Percentiles rank a stretch among this genome's conserved stretches.
These are phyloP conservation scores for Taxidea taxus DNA, from an alignment of 2,113 vertebrate genomes.

Conservation along the genomic window DNA sequence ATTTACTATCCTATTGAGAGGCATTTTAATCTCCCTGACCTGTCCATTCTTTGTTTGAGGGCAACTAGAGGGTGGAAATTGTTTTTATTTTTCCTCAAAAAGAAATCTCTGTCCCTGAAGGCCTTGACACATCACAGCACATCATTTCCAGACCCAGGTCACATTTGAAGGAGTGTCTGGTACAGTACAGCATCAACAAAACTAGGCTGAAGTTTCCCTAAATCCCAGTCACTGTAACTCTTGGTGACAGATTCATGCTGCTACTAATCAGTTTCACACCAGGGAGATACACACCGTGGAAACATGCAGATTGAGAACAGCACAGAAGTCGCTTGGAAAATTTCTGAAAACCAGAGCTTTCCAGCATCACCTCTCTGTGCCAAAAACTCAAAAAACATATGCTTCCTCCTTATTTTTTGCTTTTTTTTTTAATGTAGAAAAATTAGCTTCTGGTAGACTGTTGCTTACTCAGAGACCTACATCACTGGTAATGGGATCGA, in stretches of 20 bases:
- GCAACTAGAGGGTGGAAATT: neutral
- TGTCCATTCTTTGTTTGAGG: slow-evolving; percentile 1
- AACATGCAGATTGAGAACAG: slow-evolving; percentile 30
- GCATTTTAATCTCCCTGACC: slow-evolving; percentile 6
- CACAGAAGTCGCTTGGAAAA: slow-evolving; percentile 24
- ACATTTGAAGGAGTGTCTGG: neutral
- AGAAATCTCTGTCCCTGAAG: neutral
- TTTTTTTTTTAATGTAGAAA: neutral
- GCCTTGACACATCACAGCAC: neutral
- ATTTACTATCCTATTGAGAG: neutral
- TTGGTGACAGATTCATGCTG: slow-evolving; percentile 43
- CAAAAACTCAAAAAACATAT: slow-evolving; percentile 57
- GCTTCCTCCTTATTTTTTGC: neutral
- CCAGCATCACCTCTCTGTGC: slow-evolving; percentile 49
- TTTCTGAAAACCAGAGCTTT: slow-evolving; percentile 50
- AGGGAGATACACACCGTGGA: slow-evolving; percentile 10
- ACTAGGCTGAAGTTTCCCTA: neutral
- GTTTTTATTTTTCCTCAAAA: slow-evolving; percentile 35
- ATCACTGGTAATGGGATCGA: neutral
- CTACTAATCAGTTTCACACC: slow-evolving; percentile 67
- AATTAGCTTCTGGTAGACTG: slow-evolving; percentile 2
- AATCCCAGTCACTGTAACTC: neutral
- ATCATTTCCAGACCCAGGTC: neutral
- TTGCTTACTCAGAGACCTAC: neutral
- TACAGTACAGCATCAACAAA: neutral